Conservation (phyloP, 2,797 vertebrate species). For the Hippopotamyrus pictus region DNA sequence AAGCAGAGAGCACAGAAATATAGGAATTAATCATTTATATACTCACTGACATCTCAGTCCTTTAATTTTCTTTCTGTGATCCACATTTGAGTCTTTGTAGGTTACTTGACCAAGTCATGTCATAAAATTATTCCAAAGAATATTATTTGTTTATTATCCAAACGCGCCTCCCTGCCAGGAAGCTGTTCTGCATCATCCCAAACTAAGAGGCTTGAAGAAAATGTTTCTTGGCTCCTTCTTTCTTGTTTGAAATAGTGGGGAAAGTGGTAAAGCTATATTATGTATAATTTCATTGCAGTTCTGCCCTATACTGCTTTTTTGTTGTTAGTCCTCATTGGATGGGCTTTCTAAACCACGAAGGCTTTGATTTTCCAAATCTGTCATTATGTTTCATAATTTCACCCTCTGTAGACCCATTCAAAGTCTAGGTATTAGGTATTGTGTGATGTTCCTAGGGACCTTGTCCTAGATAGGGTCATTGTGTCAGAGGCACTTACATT, state of each 20-base stretch:
- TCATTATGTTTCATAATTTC: slow-evolving; percentile 7
- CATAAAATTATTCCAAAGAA: slow-evolving; percentile 32
- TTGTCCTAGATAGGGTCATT: slow-evolving; percentile 38
- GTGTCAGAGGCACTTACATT: slow-evolving; percentile 43
- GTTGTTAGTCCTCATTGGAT: neutral
- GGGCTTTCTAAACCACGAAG: neutral
- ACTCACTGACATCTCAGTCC: slow-evolving; percentile 47
- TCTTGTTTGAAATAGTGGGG: slow-evolving; percentile 38
- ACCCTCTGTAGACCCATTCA: slow-evolving; percentile 1
- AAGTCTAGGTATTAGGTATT: slow-evolving; percentile 13
- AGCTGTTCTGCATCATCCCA: slow-evolving; percentile 3
- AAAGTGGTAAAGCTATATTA: slow-evolving; percentile 35
- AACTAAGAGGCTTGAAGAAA: slow-evolving; percentile 68
- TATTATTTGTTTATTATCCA: slow-evolving; percentile 32
- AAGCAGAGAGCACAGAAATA: neutral
- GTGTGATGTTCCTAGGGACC: slow-evolving; percentile 9
- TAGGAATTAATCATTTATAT: slow-evolving; percentile 22
- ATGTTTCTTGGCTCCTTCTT: slow-evolving; percentile 73
- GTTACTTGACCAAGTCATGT: slow-evolving; percentile 52
- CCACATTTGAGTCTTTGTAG: slow-evolving; percentile 38
- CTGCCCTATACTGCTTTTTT: neutral
- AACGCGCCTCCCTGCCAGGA: neutral
- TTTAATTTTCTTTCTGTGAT: slow-evolving; percentile 33
- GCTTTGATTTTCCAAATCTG: slow-evolving; percentile 13
- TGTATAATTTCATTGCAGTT: slow-evolving; percentile 42